Conservation (phyloP, 37 sponge, comb jelly and placozoan genomes). For the Agelas oroides region DNA sequence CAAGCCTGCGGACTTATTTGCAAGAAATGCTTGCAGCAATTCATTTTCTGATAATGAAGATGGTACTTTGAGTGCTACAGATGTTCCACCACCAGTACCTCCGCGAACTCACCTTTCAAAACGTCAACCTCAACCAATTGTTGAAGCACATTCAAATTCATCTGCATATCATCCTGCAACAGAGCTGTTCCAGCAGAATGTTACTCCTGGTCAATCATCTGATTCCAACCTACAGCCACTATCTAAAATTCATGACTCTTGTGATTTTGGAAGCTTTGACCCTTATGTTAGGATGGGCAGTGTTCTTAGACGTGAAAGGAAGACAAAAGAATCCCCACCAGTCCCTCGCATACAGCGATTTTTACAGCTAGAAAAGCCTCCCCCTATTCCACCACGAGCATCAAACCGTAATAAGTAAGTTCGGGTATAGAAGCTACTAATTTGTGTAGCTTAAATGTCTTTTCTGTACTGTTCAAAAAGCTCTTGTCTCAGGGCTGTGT, state of each 20-base stretch:
- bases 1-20: neutral
- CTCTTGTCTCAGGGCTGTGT: too few relatives aligned
- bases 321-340: too few relatives aligned
- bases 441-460: too few relatives aligned
- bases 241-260: slow-evolving; percentile 31
- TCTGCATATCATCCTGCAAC: neutral
- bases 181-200: neutral
- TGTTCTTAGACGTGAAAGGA: too few relatives aligned
- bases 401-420: too few relatives aligned
- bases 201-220: neutral
- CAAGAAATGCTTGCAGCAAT: neutral
- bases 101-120: neutral
- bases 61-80: neutral
- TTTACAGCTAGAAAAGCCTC: too few relatives aligned
- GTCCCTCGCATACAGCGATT: too few relatives aligned
- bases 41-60: neutral
- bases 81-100: slow-evolving; percentile 2
- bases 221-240: neutral
- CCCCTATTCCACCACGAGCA: too few relatives aligned
- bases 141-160: neutral
- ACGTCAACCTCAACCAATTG: neutral
- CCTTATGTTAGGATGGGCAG: slow-evolving; percentile 50
- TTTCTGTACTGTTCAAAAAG: too few relatives aligned
- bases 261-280: slow-evolving; percentile 10
- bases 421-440: too few relatives aligned